Conservation (phyloP, 2,113 vertebrate genomes). For the Oncorhynchus tshawytscha region DNA sequence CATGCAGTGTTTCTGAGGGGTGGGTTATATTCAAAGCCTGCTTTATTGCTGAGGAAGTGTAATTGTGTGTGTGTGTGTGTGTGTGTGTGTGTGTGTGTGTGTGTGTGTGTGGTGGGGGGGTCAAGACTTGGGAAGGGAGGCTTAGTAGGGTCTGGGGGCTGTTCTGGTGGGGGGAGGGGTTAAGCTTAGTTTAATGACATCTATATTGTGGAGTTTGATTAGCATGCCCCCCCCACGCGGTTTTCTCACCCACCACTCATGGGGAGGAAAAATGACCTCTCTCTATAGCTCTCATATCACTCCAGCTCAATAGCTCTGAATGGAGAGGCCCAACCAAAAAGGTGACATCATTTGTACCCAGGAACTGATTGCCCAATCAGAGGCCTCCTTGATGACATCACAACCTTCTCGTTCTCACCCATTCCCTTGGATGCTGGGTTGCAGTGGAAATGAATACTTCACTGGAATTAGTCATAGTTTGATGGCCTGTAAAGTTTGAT, state of each 20-base stretch:
- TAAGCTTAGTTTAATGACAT: constrained; percentile 49
- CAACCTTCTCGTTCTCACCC: constrained; percentile 47
- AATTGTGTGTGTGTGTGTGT: constrained; percentile 35
- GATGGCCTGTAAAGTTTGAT: constrained; percentile 52
- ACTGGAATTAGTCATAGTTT: constrained; percentile 49
- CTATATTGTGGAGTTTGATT: constrained; percentile 53
- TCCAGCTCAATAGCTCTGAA: constrained; percentile 21
- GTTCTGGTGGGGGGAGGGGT: constrained; percentile 12
- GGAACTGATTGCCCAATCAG: constrained; percentile 38
- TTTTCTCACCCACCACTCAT: constrained; percentile 37
- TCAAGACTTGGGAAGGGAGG: constrained; percentile 13
- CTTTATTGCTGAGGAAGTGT: constrained; percentile 17
- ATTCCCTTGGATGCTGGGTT: constrained; percentile 50
- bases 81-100: too few relatives aligned
- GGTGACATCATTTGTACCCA: constrained; percentile 31
- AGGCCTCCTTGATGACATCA: constrained; percentile 53
- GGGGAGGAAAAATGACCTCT: neutral
- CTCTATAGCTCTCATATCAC: constrained; percentile 12
- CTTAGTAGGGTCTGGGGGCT: constrained; percentile 9
- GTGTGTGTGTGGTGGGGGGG: constrained; percentile 10
- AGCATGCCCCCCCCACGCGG: neutral
- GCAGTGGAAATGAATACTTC: constrained; percentile 38
- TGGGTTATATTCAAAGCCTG: constrained; percentile 32
- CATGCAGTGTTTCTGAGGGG: constrained; percentile 27
- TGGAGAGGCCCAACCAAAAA: constrained; percentile 17